Evolutionary conservation across 2,113 vertebrate species (phyloP).

Genomic region (Lethenteron camtschaticum): DNA sequence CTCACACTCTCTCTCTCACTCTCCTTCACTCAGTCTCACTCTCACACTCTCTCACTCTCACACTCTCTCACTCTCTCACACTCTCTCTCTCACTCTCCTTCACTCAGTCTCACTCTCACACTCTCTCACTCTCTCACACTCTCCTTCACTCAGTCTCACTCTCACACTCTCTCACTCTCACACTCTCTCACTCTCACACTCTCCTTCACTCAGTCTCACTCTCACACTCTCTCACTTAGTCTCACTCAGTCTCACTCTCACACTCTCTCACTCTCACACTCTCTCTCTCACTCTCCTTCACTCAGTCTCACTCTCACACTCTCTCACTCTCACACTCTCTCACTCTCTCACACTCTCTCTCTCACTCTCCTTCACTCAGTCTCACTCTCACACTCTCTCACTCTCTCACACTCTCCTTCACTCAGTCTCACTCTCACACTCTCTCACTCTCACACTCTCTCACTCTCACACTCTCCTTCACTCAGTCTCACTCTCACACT

Average conservation of each 20-base stretch:
- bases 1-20: too few relatives aligned
- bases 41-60: not conserved
- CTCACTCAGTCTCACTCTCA: not conserved
- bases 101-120: not conserved
- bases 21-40: not conserved
- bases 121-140: not conserved
- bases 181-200: not conserved
- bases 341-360: not conserved
- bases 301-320: not conserved
- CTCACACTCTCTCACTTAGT: not conserved
- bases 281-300: not conserved
- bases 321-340: not conserved
- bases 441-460: not conserved
- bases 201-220: not conserved
- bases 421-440: too few relatives aligned
- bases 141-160: not conserved
- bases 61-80: not conserved
- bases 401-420: not conserved
- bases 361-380: not conserved
- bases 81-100: not conserved
- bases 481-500: not conserved
- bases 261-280: not conserved
- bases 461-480: not conserved
- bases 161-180: too few relatives aligned
- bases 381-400: not conserved